A percentile compares a stretch with the other conserved stretches of the same genome.
Evolutionary conservation across 1,140 invertebrate genomes (phyloP).

Genomic region (Euglossa dilemma): DNA sequence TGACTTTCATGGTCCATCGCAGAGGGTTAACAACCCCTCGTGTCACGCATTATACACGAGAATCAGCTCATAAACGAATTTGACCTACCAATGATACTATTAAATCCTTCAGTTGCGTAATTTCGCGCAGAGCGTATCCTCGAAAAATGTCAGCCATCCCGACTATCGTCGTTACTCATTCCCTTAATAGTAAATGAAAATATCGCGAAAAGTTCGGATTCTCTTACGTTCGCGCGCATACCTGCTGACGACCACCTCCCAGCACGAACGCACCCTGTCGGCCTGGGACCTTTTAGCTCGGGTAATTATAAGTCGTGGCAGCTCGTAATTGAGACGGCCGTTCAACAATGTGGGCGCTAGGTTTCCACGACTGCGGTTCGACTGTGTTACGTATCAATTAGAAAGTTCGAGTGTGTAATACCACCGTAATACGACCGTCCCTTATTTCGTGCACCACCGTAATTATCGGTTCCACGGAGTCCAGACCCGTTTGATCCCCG

Average conservation of each 20-base stretch:
- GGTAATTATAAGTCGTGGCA: conserved; percentile 18
- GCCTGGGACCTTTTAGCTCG: background rate
- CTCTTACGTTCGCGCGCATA: background rate
- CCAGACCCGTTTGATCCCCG: conserved; percentile 31
- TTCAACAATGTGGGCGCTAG: background rate
- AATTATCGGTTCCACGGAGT: conserved; percentile 40
- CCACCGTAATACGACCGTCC: conserved; percentile 10
- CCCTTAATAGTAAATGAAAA: conserved; percentile 3
- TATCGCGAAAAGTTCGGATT: background rate
- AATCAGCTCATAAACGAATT: background rate
- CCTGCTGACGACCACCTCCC: background rate
- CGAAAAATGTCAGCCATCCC: background rate
- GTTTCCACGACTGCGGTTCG: conserved; percentile 1
- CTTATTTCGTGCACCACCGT: conserved; percentile 33
- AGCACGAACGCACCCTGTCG: background rate
- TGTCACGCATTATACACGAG: too few species aligned
- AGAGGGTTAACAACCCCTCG: too few species aligned
- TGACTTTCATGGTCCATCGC: too few species aligned
- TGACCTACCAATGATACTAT: background rate
- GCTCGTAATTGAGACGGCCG: conserved; percentile 3
- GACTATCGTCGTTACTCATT: background rate
- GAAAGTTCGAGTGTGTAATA: conserved; percentile 30
- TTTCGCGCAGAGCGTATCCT: conserved; percentile 15
- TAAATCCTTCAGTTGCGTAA: background rate
- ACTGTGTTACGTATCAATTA: conserved; percentile 31